Percentiles rank a stretch among this genome's conserved stretches.
Evolutionary conservation across 2,113 vertebrate species (phyloP).

Genomic region (Silurus asotus): DNA sequence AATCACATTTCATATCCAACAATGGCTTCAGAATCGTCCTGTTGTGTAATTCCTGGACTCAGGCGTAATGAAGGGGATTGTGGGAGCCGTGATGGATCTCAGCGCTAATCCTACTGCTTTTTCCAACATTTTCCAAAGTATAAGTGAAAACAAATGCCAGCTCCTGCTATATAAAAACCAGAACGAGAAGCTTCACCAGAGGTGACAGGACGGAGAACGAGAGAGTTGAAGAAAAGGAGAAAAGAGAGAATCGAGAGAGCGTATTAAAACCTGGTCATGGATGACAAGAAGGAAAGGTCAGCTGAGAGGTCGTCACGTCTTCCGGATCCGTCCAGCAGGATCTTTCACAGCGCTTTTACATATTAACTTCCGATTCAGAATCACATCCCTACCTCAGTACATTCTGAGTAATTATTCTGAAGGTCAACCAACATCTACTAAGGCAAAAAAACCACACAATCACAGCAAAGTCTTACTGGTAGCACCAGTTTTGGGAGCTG

Average conservation of each 20-base stretch:
- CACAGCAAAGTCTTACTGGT: too few species aligned
- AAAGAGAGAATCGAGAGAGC: neutral
- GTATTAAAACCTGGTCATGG: conserved; percentile 10
- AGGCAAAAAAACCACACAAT: neutral
- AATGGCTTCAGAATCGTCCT: neutral
- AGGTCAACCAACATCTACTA: neutral
- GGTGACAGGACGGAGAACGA: neutral
- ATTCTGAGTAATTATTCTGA: neutral
- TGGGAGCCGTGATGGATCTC: conserved; percentile 27
- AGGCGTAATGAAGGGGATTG: conserved; percentile 9
- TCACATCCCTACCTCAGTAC: too few species aligned
- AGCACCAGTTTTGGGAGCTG: too few species aligned
- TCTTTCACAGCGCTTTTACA: neutral
- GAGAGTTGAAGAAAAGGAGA: conserved; percentile 11
- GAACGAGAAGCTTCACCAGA: conserved; percentile 16
- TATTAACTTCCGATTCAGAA: neutral
- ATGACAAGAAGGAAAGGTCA: conserved; percentile 27
- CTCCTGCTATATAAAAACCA: conserved; percentile 33
- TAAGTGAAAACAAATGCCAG: conserved; percentile 38
- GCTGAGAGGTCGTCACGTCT: neutral
- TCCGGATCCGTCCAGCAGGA: neutral
- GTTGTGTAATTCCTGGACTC: conserved; percentile 2
- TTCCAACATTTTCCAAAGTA: neutral
- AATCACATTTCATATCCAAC: neutral
- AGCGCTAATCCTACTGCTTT: conserved; percentile 3